Conservation (phyloP, 1,140 invertebrate genomes). For the Acromyrmex heyeri region DNA sequence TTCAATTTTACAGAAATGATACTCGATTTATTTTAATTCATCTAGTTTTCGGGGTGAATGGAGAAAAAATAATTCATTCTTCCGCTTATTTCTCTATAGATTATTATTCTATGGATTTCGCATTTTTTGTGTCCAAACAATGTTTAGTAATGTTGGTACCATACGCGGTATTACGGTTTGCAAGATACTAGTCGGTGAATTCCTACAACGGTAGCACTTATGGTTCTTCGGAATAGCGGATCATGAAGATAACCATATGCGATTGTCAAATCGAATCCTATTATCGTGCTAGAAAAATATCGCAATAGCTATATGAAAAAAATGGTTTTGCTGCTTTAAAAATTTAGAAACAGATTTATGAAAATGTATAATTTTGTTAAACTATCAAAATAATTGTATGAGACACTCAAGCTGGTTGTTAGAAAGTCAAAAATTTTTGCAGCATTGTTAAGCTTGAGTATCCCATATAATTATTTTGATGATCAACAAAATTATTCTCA, state of each 20-base stretch:
- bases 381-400: too few species aligned
- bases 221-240: slow-evolving; percentile 63
- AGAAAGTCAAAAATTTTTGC: too few species aligned
- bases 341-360: too few species aligned
- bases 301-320: neutral
- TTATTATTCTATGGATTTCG: neutral
- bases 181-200: slow-evolving; percentile 63
- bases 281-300: slow-evolving; percentile 51
- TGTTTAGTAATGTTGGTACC: neutral
- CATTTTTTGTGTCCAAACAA: neutral
- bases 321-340: too few species aligned
- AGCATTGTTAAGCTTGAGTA: too few species aligned
- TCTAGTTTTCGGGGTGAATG: neutral
- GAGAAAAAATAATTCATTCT: neutral
- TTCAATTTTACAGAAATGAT: neutral
- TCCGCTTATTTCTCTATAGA: neutral
- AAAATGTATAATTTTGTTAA: too few species aligned
- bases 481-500: too few species aligned
- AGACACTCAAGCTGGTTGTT: too few species aligned
- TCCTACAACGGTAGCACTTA: slow-evolving; percentile 76
- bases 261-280: slow-evolving; percentile 67
- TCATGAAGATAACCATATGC: slow-evolving; percentile 44
- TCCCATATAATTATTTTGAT: too few species aligned
- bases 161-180: slow-evolving; percentile 51
- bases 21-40: neutral